Percentiles rank a stretch among this genome's conserved stretches.
Conservation (phyloP, 2,797 vertebrate species). For the Lithobates pipiens region DNA sequence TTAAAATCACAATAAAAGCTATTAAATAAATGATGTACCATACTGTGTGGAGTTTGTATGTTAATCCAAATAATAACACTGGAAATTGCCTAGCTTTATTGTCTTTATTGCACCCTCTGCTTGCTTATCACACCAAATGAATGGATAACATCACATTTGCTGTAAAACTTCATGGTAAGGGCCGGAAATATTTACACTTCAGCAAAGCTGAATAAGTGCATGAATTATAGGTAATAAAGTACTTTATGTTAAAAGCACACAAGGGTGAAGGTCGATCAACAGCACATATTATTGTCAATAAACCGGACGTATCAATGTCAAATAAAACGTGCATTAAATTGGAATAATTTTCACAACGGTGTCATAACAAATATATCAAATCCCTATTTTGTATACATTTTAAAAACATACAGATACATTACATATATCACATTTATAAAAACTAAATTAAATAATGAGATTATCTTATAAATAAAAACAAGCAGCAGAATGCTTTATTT, state of each 20-base stretch:
- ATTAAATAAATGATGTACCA: slow-evolving; percentile 23
- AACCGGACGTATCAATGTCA: background rate
- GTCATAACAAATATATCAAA: no score
- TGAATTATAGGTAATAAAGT: slow-evolving; percentile 19
- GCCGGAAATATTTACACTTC: slow-evolving; percentile 27
- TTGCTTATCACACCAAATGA: slow-evolving; percentile 23
- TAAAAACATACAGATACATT: no score
- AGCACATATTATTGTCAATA: background rate
- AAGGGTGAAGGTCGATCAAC: background rate
- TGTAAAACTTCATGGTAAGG: slow-evolving; percentile 2
- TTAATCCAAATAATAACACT: background rate
- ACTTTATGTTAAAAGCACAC: background rate
- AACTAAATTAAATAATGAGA: no score
- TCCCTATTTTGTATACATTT: no score
- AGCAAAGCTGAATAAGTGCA: background rate
- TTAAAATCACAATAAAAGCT: slow-evolving; percentile 21
- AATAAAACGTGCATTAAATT: no score
- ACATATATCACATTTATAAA: no score
- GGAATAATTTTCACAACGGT: no score
- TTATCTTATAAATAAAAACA: no score
- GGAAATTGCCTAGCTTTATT: slow-evolving; percentile 28
- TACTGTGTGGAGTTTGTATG: background rate
- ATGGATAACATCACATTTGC: background rate
- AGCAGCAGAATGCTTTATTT: no score
- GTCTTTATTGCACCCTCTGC: slow-evolving; percentile 21